Conservation (phyloP, 2,797 vertebrate genomes). For the Paramormyrops hopkinsi region DNA sequence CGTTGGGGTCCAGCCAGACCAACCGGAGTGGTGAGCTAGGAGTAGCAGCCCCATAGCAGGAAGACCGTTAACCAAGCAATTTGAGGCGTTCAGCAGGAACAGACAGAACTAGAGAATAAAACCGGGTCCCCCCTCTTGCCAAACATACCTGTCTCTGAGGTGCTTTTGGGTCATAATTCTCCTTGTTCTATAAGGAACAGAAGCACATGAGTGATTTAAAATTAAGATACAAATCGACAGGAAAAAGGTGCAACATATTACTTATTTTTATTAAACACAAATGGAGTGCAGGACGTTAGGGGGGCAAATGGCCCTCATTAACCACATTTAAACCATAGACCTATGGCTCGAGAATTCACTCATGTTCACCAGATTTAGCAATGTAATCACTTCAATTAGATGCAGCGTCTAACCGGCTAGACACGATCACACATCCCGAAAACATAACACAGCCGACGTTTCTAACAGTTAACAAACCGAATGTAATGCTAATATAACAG, state of each 20-base stretch:
- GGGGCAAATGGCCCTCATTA: background rate
- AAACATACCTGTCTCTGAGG: slow-evolving; percentile 41
- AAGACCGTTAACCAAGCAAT: background rate
- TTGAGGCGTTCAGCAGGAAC: background rate
- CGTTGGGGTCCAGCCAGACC: slow-evolving; percentile 45
- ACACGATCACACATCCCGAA: background rate
- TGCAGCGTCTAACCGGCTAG: background rate
- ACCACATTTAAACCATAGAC: background rate
- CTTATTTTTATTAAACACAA: background rate
- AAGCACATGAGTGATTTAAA: background rate
- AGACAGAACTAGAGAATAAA: background rate
- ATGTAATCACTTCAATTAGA: background rate
- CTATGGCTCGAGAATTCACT: background rate
- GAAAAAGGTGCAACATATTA: background rate
- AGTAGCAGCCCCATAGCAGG: background rate
- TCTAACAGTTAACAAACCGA: background rate
- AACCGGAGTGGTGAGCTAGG: slow-evolving; percentile 43
- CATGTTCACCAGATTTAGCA: background rate
- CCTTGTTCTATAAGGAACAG: slow-evolving; percentile 57
- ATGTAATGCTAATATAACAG: background rate
- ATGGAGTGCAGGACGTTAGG: background rate
- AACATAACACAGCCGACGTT: background rate
- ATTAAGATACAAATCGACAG: background rate
- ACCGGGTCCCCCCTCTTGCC: background rate
- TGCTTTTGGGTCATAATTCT: slow-evolving; percentile 57